phyloP scores from a whole-genome alignment of 2,113 vertebrate genomes.

The Brienomyrus brachyistius region DNA sequence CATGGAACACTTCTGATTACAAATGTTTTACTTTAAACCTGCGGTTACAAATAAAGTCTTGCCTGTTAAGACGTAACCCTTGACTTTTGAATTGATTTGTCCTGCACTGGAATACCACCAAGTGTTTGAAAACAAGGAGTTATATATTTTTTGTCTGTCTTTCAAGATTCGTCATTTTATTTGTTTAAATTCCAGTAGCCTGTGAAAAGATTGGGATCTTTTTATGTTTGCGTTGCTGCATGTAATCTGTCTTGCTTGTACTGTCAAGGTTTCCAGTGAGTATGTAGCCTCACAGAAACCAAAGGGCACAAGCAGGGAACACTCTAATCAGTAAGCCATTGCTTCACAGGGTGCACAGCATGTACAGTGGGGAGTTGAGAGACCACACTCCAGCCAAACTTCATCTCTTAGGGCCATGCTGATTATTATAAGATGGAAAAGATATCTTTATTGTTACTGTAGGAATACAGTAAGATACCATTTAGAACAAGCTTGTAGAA shows the following conservation, averaged over 20 bases:
- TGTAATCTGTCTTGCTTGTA: background rate
- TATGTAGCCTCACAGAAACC: background rate
- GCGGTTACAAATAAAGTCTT: background rate
- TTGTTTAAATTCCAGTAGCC: background rate
- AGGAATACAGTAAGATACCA: background rate
- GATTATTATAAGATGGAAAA: background rate
- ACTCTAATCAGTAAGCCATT: background rate
- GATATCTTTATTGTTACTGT: background rate
- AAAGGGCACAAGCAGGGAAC: background rate
- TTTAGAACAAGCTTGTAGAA: background rate
- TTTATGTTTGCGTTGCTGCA: background rate
- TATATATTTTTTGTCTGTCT: background rate
- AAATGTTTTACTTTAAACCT: background rate
- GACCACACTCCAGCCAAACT: background rate
- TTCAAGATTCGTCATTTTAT: background rate
- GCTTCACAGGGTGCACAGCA: background rate
- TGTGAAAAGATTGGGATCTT: background rate
- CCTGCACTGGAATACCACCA: background rate
- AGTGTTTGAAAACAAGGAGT: background rate
- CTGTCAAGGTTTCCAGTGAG: background rate
- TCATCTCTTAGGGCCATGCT: background rate
- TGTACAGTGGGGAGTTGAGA: background rate
- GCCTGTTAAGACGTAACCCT: background rate
- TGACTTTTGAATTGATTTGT: background rate
- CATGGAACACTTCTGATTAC: background rate